Evolutionary conservation across 2,888 invertebrate genomes (phyloP), one percentile per base, ranked within the genome.

Genomic region (Carcina quercana): DNA sequence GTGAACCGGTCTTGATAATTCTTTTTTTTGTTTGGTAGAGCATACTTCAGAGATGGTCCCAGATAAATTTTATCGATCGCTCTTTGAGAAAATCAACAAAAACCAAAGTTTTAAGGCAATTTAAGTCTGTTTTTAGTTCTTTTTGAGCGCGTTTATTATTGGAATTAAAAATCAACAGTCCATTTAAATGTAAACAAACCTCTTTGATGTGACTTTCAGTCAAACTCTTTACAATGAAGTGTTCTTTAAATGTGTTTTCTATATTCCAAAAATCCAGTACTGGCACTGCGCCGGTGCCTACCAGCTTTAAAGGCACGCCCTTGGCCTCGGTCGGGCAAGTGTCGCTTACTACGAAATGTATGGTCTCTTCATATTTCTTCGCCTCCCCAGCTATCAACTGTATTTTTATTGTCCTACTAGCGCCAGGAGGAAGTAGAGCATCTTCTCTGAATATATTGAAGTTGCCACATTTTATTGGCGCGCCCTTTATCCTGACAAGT

Each of bases 161-260:
- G n/a, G n/a, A n/a, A n/a, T n/a, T n/a, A n/a, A n/a, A n/a, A n/a
- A n/a, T n/a, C n/a, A n/a, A n/a, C n/a, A 32, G 4, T 15, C 25
- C 15, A 20, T 13, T 21, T 7, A 29, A 24, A 12, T 35, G 3
- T 17, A 11, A 2, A 13, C n/a, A n/a, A 10, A 82, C 82, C 71
- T 84, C 82, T 1, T 76, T 80, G 22, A 75, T 71, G 48, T 76
- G 66, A 41, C 87, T 86, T 37, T 88, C 86, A 1, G 69, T 50
- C 27, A 86, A 47, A 33, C 64, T 71, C 47, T 87, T 80, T 1
- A 88, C 84, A 35, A 89, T 74, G 12, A 86, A 72, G 47, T 87
- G 87, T 55, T 88, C 87, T 37, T 80, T 76, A 52, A 89, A 89
- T 1, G 89, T 87, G 2, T 73, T 79, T 31, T 85, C 76, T 13